These are phyloP conservation scores for Leptatherina wallacei DNA, from an alignment of 2,797 vertebrate species.

Conservation along the genomic window DNA sequence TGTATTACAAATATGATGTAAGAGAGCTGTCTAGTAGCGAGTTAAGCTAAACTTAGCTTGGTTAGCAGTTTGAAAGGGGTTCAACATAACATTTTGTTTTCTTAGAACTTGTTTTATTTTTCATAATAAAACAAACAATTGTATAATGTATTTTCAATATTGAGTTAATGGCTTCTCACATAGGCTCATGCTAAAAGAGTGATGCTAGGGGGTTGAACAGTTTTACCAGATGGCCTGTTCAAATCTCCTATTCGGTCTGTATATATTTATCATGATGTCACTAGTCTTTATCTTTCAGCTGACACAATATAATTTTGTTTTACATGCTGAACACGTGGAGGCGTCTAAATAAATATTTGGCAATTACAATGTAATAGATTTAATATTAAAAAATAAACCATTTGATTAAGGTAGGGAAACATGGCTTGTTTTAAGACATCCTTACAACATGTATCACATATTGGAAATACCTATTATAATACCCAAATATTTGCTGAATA, in stretches of 20 bases:
- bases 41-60: too few species aligned
- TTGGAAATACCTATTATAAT: not conserved
- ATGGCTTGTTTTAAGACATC: too few species aligned
- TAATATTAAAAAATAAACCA: not conserved
- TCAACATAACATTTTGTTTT: not conserved
- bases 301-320: not conserved
- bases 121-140: not conserved
- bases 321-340: not conserved
- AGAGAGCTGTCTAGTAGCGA: not conserved
- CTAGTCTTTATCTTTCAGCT: not conserved
- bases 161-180: not conserved
- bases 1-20: not conserved
- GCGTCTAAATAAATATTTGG: not conserved
- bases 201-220: not conserved
- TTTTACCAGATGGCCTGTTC: not conserved
- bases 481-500: not conserved
- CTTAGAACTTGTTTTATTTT: not conserved
- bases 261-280: not conserved
- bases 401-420: too few species aligned
- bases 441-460: not conserved
- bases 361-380: not conserved
- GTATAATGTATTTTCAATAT: not conserved
- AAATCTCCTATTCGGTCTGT: not conserved
- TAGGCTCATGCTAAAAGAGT: not conserved
- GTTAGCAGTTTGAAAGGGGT: not conserved